These are phyloP conservation scores for Dendroctonus ponderosae DNA, from an alignment of 1,140 invertebrate species.

Conservation along the genomic window DNA sequence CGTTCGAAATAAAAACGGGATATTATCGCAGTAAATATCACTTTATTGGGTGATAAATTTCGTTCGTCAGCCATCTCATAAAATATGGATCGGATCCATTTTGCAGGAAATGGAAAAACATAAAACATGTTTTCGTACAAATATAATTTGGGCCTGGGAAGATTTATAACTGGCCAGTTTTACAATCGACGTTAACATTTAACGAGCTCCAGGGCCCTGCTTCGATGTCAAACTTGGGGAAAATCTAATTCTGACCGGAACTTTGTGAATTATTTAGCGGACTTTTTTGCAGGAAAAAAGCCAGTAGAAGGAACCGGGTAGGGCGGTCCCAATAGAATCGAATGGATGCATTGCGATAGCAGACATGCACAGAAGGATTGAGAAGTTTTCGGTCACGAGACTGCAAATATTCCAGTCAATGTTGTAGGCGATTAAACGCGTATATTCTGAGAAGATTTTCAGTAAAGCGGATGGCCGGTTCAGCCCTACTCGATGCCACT, in stretches of 20 bases:
- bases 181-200: constrained; percentile 47
- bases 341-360: too few relatives aligned
- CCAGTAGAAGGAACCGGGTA: too few relatives aligned
- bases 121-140: constrained; percentile 46
- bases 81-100: constrained; percentile 44
- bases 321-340: too few relatives aligned
- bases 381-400: too few relatives aligned
- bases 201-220: constrained; percentile 33
- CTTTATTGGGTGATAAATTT: constrained; percentile 39
- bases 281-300: constrained; percentile 1
- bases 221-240: constrained; percentile 27
- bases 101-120: constrained; percentile 39
- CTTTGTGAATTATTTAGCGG: constrained; percentile 26
- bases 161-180: constrained; percentile 47
- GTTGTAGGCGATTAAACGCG: too few relatives aligned
- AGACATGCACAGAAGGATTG: too few relatives aligned
- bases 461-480: too few relatives aligned
- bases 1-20: too few relatives aligned
- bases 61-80: constrained; percentile 42
- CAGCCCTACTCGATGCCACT: too few relatives aligned
- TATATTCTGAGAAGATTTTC: too few relatives aligned
- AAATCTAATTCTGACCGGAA: constrained; percentile 41
- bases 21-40: too few relatives aligned
- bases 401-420: too few relatives aligned
- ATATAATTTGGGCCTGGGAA: constrained; percentile 45